phyloP scores from a whole-genome alignment of 2,113 vertebrate genomes.

The Uropsilus gracilis region DNA sequence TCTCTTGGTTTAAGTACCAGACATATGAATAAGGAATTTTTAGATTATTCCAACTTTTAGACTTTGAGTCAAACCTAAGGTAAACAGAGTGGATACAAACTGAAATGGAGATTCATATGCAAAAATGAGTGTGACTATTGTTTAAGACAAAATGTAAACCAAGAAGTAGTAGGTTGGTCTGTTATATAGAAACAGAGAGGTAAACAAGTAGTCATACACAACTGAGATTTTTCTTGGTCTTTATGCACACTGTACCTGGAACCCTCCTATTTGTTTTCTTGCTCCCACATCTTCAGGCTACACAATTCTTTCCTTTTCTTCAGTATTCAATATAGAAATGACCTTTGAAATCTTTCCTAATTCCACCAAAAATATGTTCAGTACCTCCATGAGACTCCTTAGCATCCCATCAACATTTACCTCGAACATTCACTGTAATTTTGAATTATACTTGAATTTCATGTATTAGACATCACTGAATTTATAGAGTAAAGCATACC shows the following conservation, averaged over 20 bases:
- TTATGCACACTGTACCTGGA: background rate
- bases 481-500: background rate
- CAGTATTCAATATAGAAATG: background rate
- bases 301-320: background rate
- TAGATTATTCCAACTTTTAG: background rate
- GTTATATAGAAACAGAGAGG: background rate
- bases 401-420: background rate
- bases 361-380: background rate
- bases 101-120: background rate
- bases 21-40: background rate
- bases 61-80: background rate
- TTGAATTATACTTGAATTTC: background rate
- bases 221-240: background rate
- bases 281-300: background rate
- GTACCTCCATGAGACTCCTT: background rate
- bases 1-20: background rate
- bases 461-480: background rate
- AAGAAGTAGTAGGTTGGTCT: background rate
- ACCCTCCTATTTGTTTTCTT: background rate
- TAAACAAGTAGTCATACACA: background rate
- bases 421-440: background rate
- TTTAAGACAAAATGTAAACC: constrained; percentile 1
- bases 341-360: background rate
- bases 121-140: background rate
- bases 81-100: background rate